Percentiles rank a stretch among this genome's conserved stretches.
phyloP scores from a whole-genome alignment of 2,113 vertebrate genomes.

The Thoracochromis brauschi region DNA sequence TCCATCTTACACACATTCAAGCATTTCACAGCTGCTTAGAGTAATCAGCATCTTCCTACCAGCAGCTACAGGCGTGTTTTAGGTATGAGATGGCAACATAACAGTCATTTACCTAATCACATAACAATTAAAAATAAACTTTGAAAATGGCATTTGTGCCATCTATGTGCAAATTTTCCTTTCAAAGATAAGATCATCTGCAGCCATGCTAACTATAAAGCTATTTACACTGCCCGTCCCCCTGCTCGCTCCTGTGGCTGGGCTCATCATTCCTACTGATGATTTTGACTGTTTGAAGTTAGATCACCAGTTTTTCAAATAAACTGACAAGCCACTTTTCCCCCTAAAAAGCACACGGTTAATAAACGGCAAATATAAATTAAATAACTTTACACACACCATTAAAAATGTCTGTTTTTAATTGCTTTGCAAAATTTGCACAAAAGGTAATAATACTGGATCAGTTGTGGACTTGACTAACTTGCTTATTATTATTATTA shows the following conservation, averaged over 20 bases:
- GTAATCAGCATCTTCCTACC: not conserved
- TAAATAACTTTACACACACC: not conserved
- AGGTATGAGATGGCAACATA: accelerated
- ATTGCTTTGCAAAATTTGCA: not conserved
- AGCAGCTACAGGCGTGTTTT: not conserved
- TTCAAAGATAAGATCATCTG: not conserved
- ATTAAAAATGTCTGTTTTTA: not conserved
- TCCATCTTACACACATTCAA: not conserved
- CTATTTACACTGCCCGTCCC: not conserved
- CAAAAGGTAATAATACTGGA: not conserved
- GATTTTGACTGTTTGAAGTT: not conserved
- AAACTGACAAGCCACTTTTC: accelerated
- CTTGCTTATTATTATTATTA: not conserved
- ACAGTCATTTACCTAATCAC: not conserved
- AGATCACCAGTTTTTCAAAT: not conserved
- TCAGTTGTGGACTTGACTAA: not conserved
- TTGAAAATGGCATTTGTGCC: not conserved
- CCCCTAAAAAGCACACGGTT: not conserved
- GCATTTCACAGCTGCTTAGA: not conserved
- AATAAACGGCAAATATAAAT: not conserved
- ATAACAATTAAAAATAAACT: not conserved
- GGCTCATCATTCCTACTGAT: not conserved
- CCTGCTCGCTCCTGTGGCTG: not conserved
- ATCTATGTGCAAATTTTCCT: not conserved
- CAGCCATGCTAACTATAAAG: not conserved